Base-by-base conservation (phyloP, 2,797 vertebrate genomes). In the Sandelia bainsii region DNA sequence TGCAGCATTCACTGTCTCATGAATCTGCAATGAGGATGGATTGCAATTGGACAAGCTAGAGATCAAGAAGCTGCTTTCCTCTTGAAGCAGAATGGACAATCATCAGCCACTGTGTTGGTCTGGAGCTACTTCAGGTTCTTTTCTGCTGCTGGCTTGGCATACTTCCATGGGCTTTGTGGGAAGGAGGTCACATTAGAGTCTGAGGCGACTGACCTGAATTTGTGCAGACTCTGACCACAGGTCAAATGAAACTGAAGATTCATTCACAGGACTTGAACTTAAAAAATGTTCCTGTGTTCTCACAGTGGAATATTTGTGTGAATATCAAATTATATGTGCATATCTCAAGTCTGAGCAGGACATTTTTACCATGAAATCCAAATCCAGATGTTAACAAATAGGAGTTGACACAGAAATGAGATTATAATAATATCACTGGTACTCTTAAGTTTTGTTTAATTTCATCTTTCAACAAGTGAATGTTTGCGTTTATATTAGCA, bases 41-140 rank as follows among this genome's bases (percentile, higher is more conserved):
- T 79, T 23, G 44, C 50, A 22, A 52, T 60, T 42, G 56, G 51
- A 73, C 9, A 20, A 54, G 62, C 57, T 44, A 16, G 69, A 84
- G 73, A 70, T 69, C 39, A 42, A 80, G 69, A 53, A 54, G 80
- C 71, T 54, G 69, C 74, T 77, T 69, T 80, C 60, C 68, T 68
- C 72, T 67, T 14, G n/a, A 61, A 80, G 72, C 63, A 88, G 72
- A 79, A 69, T 8, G 56, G 82, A 89, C 89, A 90, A 92, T 92
- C 87, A 84, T 61, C 79, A 62, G 88, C 62, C 66, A 17, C 66
- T 39, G 5, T 60, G 82, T 67, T 32, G 73, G 81, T 79, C 81
- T 72, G 75, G 75, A 71, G 82, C 64, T 65, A 42, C 82, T 81
- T 86, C 77, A 87, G 84, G 85, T 85, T 84, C n/a, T 16, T 63